Conservation (phyloP, 2,797 vertebrate species). For the Tolypeutes matacus region DNA sequence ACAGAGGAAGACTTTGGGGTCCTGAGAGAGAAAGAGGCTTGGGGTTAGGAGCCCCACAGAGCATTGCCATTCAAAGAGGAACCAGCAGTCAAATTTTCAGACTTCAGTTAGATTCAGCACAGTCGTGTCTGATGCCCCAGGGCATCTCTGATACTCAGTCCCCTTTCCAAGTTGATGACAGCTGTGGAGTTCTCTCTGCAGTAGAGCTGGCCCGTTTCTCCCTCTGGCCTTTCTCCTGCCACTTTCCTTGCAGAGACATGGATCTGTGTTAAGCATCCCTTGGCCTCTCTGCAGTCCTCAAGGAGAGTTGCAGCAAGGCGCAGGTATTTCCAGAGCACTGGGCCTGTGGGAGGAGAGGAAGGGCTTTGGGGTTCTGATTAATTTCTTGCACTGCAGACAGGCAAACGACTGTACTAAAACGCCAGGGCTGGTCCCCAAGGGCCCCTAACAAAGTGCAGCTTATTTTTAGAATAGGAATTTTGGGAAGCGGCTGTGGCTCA, state of each 20-base stretch:
- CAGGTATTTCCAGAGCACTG: conserved; percentile 58
- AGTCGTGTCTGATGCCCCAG: not conserved
- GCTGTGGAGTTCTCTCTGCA: not conserved
- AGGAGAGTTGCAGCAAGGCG: conserved; percentile 50
- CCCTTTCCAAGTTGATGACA: not conserved
- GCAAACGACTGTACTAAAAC: conserved; percentile 75
- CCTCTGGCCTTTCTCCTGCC: conserved; percentile 28
- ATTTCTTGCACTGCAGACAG: conserved; percentile 70
- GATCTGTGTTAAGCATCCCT: conserved; percentile 66
- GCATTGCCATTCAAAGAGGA: not conserved
- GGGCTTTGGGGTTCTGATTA: conserved; percentile 74
- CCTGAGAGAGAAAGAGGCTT: not conserved
- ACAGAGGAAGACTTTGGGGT: not conserved
- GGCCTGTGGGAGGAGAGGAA: conserved; percentile 68
- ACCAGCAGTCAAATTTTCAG: conserved; percentile 25
- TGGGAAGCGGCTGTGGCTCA: too few relatives aligned
- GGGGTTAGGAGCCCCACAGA: not conserved
- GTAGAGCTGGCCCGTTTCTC: conserved; percentile 71
- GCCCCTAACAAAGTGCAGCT: conserved; percentile 66
- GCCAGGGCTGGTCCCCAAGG: conserved; percentile 59
- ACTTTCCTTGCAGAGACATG: conserved; percentile 37
- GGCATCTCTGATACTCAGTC: conserved; percentile 24
- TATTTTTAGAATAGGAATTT: conserved; percentile 78
- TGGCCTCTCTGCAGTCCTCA: conserved; percentile 42
- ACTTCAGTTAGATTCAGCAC: conserved; percentile 14